These are phyloP conservation scores for Motacilla alba DNA, from an alignment of 2,113 vertebrate genomes.

Conservation along the genomic window DNA sequence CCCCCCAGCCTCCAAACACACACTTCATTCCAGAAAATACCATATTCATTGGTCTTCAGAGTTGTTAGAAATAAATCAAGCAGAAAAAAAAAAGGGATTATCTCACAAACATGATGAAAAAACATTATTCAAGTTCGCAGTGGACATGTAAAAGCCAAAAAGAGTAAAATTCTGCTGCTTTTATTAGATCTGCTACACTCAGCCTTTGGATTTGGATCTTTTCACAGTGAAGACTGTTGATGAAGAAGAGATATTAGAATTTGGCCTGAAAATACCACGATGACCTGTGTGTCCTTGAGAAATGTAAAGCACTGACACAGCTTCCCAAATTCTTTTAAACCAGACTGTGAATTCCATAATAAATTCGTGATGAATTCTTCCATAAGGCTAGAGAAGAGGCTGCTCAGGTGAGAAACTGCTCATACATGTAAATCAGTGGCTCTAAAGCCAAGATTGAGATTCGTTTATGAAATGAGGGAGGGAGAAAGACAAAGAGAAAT, in stretches of 20 bases:
- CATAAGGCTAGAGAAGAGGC: not conserved
- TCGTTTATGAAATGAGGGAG: not conserved
- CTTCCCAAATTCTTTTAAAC: not conserved
- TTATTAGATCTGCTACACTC: not conserved
- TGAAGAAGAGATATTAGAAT: not conserved
- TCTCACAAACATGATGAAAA: slow-evolving; percentile 17
- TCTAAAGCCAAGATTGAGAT: not conserved
- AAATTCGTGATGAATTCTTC: not conserved
- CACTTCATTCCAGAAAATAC: slow-evolving; percentile 56
- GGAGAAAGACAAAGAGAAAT: not conserved
- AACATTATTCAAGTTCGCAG: not conserved
- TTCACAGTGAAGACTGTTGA: not conserved
- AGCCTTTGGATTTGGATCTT: not conserved
- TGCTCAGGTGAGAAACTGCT: not conserved
- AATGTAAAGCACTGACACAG: not conserved
- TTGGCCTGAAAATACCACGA: not conserved
- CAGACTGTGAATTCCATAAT: not conserved
- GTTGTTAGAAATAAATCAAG: slow-evolving; percentile 55
- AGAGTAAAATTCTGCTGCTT: not conserved
- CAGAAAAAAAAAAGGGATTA: not conserved
- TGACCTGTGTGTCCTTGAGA: not conserved
- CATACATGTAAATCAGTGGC: not conserved
- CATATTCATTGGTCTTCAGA: slow-evolving; percentile 48
- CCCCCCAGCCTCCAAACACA: slow-evolving; percentile 33
- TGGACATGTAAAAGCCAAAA: not conserved